These are phyloP conservation scores for Dipodomys spectabilis DNA, from an alignment of 2,113 vertebrate species.

Conservation along the genomic window DNA sequence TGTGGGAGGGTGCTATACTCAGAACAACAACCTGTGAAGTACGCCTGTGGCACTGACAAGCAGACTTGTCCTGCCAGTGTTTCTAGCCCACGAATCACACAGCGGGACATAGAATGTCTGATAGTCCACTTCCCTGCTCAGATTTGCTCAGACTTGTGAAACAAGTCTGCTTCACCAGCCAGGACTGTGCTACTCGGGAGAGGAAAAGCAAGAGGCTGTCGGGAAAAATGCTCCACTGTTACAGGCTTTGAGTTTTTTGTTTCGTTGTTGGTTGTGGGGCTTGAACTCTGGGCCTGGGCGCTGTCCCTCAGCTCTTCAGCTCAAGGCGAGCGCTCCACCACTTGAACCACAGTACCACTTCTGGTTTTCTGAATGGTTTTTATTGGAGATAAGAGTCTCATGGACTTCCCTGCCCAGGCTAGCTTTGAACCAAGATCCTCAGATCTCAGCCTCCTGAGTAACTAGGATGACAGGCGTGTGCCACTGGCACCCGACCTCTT, in stretches of 20 bases:
- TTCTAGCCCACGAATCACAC: neutral
- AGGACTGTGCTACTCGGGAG: slow-evolving; percentile 21
- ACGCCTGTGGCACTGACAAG: neutral
- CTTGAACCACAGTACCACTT: too few species aligned
- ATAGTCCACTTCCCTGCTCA: neutral
- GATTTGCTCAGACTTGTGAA: neutral
- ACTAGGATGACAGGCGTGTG: too few species aligned
- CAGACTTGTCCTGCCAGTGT: neutral
- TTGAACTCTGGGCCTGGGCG: too few species aligned
- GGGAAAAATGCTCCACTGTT: neutral
- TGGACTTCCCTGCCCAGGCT: too few species aligned
- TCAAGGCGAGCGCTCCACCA: too few species aligned
- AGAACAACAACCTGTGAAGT: neutral
- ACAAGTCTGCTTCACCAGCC: neutral
- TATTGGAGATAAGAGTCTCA: too few species aligned
- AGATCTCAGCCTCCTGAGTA: too few species aligned
- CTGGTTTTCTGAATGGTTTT: too few species aligned
- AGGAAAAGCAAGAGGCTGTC: slow-evolving; percentile 3
- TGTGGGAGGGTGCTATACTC: neutral
- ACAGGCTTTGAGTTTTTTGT: neutral
- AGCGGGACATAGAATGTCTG: neutral
- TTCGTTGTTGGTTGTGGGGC: too few species aligned
- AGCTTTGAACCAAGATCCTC: too few species aligned
- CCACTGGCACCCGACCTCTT: neutral
- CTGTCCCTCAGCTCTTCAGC: too few species aligned